Conservation (phyloP, 2,797 vertebrate species). For the Coluber constrictor region DNA sequence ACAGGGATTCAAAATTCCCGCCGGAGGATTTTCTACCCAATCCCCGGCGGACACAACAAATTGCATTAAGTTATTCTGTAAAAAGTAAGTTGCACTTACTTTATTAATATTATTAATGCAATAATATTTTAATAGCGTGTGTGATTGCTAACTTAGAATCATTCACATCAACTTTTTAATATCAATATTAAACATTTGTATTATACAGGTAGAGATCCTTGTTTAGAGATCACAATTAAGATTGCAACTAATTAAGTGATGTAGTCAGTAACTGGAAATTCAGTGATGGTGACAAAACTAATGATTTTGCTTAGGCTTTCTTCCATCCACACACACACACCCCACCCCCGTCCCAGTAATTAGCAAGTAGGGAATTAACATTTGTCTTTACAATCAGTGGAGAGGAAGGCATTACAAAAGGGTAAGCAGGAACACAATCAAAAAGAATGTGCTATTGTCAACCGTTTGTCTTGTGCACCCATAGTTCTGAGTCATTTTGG, state of each 20-base stretch:
- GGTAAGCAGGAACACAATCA: background rate
- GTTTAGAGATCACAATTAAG: background rate
- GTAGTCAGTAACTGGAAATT: background rate
- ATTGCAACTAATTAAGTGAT: background rate
- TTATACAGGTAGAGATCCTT: background rate
- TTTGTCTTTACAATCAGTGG: background rate
- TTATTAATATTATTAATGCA: background rate
- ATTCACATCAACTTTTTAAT: background rate
- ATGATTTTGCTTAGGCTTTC: background rate
- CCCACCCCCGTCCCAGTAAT: background rate
- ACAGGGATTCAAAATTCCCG: no score
- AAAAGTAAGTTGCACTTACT: background rate
- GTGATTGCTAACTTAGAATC: background rate
- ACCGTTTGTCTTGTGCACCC: background rate
- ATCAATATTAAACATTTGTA: background rate
- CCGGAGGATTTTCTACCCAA: no score
- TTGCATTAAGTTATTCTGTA: background rate
- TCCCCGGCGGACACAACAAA: no score
- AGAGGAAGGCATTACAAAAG: background rate
- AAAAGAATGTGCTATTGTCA: background rate
- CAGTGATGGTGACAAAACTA: background rate
- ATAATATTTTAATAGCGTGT: background rate
- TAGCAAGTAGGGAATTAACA: background rate
- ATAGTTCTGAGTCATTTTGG: background rate
- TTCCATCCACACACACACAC: background rate